Evolutionary conservation across 2,888 invertebrate genomes (phyloP).

Genomic region (Drosophila glabriapex): DNA sequence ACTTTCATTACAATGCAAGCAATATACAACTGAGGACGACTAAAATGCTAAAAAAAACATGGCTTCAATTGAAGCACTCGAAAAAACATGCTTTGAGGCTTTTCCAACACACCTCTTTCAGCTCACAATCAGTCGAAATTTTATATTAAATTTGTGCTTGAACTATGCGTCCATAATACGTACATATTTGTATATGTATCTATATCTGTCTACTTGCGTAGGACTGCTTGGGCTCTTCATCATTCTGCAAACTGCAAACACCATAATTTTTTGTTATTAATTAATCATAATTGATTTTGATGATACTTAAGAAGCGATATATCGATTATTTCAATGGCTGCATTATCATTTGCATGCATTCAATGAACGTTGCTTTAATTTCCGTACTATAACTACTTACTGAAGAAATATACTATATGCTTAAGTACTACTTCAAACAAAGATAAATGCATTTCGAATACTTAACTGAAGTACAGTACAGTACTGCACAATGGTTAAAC

Average conservation of each 20-base stretch:
- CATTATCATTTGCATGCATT: conserved; percentile 71
- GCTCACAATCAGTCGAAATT: conserved; percentile 49
- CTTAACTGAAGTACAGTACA: conserved; percentile 32
- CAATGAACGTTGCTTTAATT: conserved; percentile 51
- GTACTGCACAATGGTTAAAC: conserved; percentile 26
- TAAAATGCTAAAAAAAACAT: conserved; percentile 43
- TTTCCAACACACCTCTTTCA: conserved; percentile 33
- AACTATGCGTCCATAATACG: conserved; percentile 13
- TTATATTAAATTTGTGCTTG: conserved; percentile 39
- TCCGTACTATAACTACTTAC: conserved; percentile 23
- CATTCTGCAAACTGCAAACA: conserved; percentile 36
- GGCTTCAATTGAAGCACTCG: conserved; percentile 43
- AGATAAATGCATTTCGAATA: conserved; percentile 22
- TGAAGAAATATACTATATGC: conserved; percentile 17
- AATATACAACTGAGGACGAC: conserved; percentile 48
- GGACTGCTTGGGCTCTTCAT: conserved; percentile 60
- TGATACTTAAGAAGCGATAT: conserved; percentile 6
- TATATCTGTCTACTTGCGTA: conserved; percentile 36
- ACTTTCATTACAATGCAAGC: conserved; percentile 59
- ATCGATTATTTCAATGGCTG: conserved; percentile 58
- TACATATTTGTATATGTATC: conserved; percentile 18
- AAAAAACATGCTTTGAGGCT: conserved; percentile 30
- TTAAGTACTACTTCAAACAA: conserved; percentile 14
- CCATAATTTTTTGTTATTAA: conserved; percentile 11
- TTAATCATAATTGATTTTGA: conserved; percentile 24